phyloP scores from a whole-genome alignment of 2,888 invertebrate genomes.

The Neoaliturus tenellus region DNA sequence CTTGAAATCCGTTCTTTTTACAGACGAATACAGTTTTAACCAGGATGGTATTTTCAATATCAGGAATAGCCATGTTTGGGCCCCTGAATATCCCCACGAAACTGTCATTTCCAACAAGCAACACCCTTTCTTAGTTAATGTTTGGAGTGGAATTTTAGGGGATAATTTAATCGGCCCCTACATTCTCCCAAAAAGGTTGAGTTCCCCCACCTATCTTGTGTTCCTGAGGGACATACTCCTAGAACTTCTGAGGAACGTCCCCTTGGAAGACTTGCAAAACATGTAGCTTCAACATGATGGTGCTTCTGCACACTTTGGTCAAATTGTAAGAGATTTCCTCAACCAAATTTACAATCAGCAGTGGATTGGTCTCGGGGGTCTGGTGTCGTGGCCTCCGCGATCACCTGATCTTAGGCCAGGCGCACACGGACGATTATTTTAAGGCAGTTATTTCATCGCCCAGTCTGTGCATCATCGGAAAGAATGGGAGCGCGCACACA shows the following conservation, averaged over 20 bases:
- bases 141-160: slow-evolving; percentile 38
- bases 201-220: background rate
- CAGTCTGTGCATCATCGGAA: no score
- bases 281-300: background rate
- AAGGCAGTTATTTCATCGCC: no score
- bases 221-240: slow-evolving; percentile 2
- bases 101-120: background rate
- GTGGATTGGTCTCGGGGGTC: background rate
- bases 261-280: background rate
- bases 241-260: background rate
- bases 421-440: no score
- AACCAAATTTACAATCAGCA: background rate
- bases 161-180: background rate
- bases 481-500: no score
- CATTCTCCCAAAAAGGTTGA: background rate
- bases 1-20: slow-evolving; percentile 8
- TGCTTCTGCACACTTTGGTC: background rate
- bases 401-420: no score
- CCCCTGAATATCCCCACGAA: slow-evolving; percentile 28
- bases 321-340: background rate
- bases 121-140: slow-evolving; percentile 28
- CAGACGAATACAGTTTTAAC: slow-evolving; percentile 22
- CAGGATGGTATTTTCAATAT: background rate
- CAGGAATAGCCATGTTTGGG: background rate
- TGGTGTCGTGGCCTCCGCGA: background rate